Base-by-base conservation (phyloP, 1,140 invertebrate species). In the Venturia canescens region DNA sequence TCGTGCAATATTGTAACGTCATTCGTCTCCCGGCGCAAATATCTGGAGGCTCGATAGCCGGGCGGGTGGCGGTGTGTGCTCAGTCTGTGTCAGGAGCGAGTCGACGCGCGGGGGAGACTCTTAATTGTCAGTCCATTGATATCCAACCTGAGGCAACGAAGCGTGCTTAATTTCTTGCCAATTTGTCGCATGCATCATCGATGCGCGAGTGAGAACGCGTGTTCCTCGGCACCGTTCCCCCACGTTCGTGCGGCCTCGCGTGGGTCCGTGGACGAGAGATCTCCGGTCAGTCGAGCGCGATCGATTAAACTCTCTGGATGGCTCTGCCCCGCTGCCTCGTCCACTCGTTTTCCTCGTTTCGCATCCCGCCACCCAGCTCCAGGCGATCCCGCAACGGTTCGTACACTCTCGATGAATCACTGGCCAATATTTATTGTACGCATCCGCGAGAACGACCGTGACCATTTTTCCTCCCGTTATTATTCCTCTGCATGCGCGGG, bases 61-160 rank as follows among this genome's bases (percentile, higher is more conserved):
- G 34, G 21, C 15, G 29, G 7, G 31, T 69, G 50, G 15, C 16
- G 31, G 66, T 69, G 29, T n/a, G 66, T 18, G 27, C 11, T 31
- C 1, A 16, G 66, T 31, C 7, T 69, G 31, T 74, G 26, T 27
- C 27, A 26, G 1, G 48, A 29, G n/a, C n/a, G 71, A 53, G 60
- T 23, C n/a, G 11, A 26, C 60, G 16, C 38, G 23, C n/a, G n/a
- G n/a, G n/a, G n/a, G 72, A 16, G 44, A 77, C 75, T 84, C 81
- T 85, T 86, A 86, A 86, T 85, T 86, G 82, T 80, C 38, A 79
- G 84, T 84, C 83, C 83, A 85, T 84, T 83, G 84, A 86, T 84
- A 86, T 79, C 82, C 63, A 82, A 78, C 75, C 78, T 78, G 78
- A 74, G 79, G 75, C 79, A 78, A 77, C 60, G 84, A 84, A 83